These are phyloP conservation scores for Pentamera pediparva DNA, from an alignment of 53 echinoderm and acorn worm species.

Conservation along the genomic window DNA sequence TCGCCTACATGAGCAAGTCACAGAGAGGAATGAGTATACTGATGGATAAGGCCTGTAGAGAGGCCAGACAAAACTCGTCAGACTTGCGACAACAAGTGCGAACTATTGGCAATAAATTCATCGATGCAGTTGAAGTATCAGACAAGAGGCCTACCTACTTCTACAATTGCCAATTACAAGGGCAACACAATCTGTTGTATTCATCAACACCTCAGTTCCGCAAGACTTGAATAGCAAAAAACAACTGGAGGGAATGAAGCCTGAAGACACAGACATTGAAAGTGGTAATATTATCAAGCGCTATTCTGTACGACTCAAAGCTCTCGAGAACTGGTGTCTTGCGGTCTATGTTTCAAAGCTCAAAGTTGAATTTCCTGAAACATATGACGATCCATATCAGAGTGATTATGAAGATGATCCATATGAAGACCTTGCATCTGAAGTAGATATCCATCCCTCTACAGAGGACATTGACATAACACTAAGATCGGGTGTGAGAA, in stretches of 20 bases:
- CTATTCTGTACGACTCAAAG: slow-evolving; percentile 26
- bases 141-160: slow-evolving; percentile 20
- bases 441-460: not conserved
- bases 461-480: not conserved
- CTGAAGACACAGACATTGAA: slow-evolving; percentile 31
- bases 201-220: not conserved
- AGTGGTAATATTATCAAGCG: slow-evolving; percentile 3
- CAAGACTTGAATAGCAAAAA: slow-evolving; percentile 11
- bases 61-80: not conserved
- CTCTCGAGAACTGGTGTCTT: slow-evolving; percentile 16
- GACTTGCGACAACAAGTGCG: not conserved
- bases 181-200: not conserved
- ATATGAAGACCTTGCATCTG: not conserved
- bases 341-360: slow-evolving; percentile 39
- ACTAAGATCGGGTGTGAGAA: not conserved
- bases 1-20: slow-evolving; percentile 28
- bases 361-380: slow-evolving; percentile 16
- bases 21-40: slow-evolving; percentile 13
- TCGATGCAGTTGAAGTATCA: slow-evolving; percentile 19
- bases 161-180: slow-evolving; percentile 7
- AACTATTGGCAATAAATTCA: slow-evolving; percentile 5
- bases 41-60: slow-evolving; percentile 7
- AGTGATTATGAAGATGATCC: slow-evolving; percentile 33
- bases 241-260: not conserved
- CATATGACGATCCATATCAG: slow-evolving; percentile 22